Conservation (phyloP, 1,140 invertebrate species). For the Vanessa tameamea region DNA sequence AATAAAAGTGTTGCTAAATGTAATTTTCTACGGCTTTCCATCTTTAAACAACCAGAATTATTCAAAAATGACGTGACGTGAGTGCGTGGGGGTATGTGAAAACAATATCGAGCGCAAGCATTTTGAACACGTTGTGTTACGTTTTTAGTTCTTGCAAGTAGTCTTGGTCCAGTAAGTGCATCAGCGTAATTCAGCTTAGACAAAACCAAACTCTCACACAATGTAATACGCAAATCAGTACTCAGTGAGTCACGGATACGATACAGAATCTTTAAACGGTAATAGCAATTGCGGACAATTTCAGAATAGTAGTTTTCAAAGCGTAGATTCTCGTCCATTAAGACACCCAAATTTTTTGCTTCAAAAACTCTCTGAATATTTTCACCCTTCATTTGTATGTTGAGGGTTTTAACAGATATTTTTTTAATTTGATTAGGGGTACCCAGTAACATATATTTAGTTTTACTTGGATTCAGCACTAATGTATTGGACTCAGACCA, state of each 20-base stretch:
- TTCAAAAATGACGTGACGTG: conserved; percentile 28
- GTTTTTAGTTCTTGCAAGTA: conserved; percentile 15
- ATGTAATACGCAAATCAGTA: conserved; percentile 13
- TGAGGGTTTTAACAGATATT: too few relatives aligned
- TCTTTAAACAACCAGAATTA: conserved; percentile 7
- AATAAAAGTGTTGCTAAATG: conserved; percentile 20
- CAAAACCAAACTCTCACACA: conserved; percentile 30
- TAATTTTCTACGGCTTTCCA: conserved; percentile 14
- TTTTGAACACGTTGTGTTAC: conserved; percentile 33
- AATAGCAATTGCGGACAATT: conserved; percentile 30
- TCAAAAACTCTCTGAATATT: too few relatives aligned
- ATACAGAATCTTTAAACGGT: conserved; percentile 33
- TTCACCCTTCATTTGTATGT: too few relatives aligned
- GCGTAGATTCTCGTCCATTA: conserved; percentile 7
- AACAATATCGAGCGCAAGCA: conserved; percentile 22
- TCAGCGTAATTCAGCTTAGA: conserved; percentile 36
- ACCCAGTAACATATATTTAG: too few relatives aligned
- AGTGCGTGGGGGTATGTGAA: conserved; percentile 19
- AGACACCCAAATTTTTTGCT: too few relatives aligned
- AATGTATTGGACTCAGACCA: too few relatives aligned
- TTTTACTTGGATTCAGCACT: too few relatives aligned
- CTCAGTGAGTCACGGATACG: conserved; percentile 24
- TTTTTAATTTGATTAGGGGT: too few relatives aligned
- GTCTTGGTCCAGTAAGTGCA: conserved; percentile 25
- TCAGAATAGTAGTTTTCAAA: conserved; percentile 28